Percentiles rank a stretch among this genome's conserved stretches.
Evolutionary conservation across 2,113 vertebrate genomes (phyloP).

Genomic region (Hypocryptadius cinnamomeus): DNA sequence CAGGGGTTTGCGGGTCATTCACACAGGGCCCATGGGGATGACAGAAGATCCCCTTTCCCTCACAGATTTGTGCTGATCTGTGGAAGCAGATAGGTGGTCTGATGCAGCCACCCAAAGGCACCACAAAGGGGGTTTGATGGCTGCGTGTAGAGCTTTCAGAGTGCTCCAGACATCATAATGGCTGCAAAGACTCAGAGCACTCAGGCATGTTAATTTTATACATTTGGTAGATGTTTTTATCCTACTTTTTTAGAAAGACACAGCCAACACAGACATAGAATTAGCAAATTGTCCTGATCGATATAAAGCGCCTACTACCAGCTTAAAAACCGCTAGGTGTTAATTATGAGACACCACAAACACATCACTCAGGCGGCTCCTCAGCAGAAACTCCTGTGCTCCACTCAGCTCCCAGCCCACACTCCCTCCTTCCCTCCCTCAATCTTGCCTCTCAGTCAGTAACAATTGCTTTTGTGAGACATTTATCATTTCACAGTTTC

Average conservation of each 20-base stretch:
- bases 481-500: neutral
- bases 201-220: neutral
- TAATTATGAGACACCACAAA: conserved; percentile 10
- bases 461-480: neutral
- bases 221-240: neutral
- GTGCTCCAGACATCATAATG: neutral
- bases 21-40: too few species aligned
- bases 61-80: neutral
- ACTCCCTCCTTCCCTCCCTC: neutral
- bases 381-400: neutral
- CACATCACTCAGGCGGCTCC: neutral
- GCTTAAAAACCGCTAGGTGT: neutral
- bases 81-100: neutral
- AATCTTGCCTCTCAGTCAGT: neutral
- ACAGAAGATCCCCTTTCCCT: neutral
- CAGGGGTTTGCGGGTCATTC: neutral
- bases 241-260: neutral
- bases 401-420: neutral
- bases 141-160: neutral
- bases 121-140: accelerated
- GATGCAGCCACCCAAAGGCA: neutral
- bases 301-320: neutral
- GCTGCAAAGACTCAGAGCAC: neutral
- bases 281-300: neutral
- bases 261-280: neutral